phyloP scores from a whole-genome alignment of 2,797 vertebrate genomes.

The Labeo calbasu region DNA sequence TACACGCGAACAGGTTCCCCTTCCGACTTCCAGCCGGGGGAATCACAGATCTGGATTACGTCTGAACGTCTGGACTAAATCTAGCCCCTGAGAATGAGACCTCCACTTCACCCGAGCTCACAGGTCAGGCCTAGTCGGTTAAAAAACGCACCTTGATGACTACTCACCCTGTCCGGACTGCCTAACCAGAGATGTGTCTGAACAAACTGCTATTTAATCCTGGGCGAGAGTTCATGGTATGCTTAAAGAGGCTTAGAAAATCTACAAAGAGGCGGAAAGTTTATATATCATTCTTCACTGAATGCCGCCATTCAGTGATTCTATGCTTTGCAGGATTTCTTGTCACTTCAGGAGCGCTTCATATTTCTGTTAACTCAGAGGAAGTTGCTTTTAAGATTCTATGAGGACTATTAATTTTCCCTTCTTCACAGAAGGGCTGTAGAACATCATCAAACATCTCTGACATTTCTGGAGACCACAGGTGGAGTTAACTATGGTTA shows the following conservation, averaged over 20 bases:
- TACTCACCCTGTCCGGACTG: slow-evolving; percentile 20
- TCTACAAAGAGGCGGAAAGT: slow-evolving; percentile 23
- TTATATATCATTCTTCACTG: slow-evolving; percentile 15
- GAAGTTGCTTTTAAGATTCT: slow-evolving; percentile 7
- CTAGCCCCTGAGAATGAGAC: slow-evolving; percentile 46
- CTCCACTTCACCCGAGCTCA: slow-evolving; percentile 25
- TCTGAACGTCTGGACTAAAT: slow-evolving; percentile 43
- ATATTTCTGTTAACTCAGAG: slow-evolving; percentile 16
- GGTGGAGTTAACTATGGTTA: slow-evolving; percentile 7
- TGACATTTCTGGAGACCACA: slow-evolving; percentile 31
- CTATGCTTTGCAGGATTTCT: slow-evolving; percentile 44
- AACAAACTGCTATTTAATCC: slow-evolving; percentile 65
- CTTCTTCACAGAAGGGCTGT: background rate
- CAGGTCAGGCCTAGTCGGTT: slow-evolving; percentile 20
- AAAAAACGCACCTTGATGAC: slow-evolving; percentile 32
- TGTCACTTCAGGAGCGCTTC: slow-evolving; percentile 5
- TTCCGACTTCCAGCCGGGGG: slow-evolving; percentile 62
- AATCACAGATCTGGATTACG: slow-evolving; percentile 65
- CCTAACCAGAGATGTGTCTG: slow-evolving; percentile 57
- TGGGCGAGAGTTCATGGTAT: slow-evolving; percentile 3
- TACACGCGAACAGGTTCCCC: slow-evolving; percentile 70
- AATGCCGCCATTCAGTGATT: slow-evolving; percentile 2
- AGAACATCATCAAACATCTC: slow-evolving; percentile 23
- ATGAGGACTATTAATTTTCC: background rate
- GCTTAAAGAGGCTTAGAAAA: slow-evolving; percentile 33